Percentiles rank a stretch among this genome's conserved stretches.
Evolutionary conservation across 1,140 invertebrate genomes (phyloP).

Genomic region (Dolichoris vasculosae): DNA sequence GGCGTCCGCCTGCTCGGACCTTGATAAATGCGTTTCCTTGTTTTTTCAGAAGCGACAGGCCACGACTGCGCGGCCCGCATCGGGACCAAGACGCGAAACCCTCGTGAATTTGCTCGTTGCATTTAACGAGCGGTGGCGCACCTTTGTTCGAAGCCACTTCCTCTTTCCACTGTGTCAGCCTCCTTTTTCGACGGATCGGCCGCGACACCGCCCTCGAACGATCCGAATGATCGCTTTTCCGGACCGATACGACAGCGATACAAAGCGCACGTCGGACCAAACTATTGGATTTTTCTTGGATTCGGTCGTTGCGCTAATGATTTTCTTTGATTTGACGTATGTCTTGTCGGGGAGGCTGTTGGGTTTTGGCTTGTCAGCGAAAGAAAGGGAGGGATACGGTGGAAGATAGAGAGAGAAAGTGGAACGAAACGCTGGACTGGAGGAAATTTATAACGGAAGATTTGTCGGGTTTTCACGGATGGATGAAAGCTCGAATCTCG

Average conservation of each 20-base stretch:
- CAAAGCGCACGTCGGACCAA: constrained; percentile 25
- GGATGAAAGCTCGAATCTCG: background rate
- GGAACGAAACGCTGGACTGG: constrained; percentile 3
- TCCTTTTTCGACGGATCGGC: background rate
- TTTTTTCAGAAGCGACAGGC: constrained; percentile 9
- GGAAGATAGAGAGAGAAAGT: constrained; percentile 3
- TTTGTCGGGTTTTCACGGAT: constrained; percentile 21
- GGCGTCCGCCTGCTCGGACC: background rate
- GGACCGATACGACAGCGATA: background rate
- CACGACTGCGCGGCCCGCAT: no score
- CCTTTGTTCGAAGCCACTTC: background rate
- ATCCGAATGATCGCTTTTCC: constrained; percentile 35
- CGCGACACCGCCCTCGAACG: background rate
- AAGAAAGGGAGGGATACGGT: no score
- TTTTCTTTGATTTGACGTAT: constrained; percentile 23
- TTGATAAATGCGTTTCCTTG: constrained; percentile 47
- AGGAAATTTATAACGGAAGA: constrained; percentile 17
- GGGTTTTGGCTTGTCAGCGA: background rate
- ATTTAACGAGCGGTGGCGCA: background rate
- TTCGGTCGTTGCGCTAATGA: constrained; percentile 23
- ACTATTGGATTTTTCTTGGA: constrained; percentile 21
- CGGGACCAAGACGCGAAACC: no score
- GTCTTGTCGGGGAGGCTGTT: background rate
- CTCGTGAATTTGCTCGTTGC: background rate
- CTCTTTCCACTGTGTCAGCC: background rate